Percentiles rank a stretch among this genome's conserved stretches.
Evolutionary conservation across 2,797 vertebrate genomes (phyloP).

Genomic region (Parambassis ranga): DNA sequence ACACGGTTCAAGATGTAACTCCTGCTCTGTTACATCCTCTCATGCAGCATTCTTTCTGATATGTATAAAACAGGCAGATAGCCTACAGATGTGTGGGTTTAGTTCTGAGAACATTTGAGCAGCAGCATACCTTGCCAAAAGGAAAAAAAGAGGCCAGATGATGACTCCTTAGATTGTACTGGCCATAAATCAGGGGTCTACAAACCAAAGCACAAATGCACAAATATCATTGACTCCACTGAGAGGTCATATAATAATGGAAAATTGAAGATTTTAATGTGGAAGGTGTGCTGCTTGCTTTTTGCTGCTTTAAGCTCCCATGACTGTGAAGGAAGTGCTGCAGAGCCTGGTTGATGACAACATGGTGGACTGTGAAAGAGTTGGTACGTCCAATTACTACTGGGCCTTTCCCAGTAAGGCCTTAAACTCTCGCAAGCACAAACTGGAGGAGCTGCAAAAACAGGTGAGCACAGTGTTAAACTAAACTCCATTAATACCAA

Average conservation of each 20-base stretch:
- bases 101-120: slow-evolving; percentile 13
- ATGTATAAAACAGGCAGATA: slow-evolving; percentile 23
- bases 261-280: background rate
- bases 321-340: slow-evolving; percentile 96
- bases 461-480: slow-evolving; percentile 81
- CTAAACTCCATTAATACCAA: background rate
- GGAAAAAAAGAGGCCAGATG: slow-evolving; percentile 1
- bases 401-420: slow-evolving; percentile 99
- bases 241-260: background rate
- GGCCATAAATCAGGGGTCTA: background rate
- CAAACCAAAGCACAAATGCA: slow-evolving; percentile 7
- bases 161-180: background rate
- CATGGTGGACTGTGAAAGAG: slow-evolving; percentile 94
- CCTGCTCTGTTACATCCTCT: slow-evolving; percentile 45
- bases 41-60: slow-evolving; percentile 25
- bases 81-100: slow-evolving; percentile 57
- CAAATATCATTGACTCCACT: background rate
- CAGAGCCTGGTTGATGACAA: slow-evolving; percentile 97
- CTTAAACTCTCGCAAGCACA: slow-evolving; percentile 85
- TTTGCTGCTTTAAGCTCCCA: slow-evolving; percentile 80
- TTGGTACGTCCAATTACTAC: slow-evolving; percentile 98
- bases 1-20: slow-evolving; percentile 54
- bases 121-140: background rate
- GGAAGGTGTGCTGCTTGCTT: background rate
- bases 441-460: slow-evolving; percentile 85